These are phyloP conservation scores for Crotalus tigris DNA, from an alignment of 2,113 vertebrate species.

Conservation along the genomic window DNA sequence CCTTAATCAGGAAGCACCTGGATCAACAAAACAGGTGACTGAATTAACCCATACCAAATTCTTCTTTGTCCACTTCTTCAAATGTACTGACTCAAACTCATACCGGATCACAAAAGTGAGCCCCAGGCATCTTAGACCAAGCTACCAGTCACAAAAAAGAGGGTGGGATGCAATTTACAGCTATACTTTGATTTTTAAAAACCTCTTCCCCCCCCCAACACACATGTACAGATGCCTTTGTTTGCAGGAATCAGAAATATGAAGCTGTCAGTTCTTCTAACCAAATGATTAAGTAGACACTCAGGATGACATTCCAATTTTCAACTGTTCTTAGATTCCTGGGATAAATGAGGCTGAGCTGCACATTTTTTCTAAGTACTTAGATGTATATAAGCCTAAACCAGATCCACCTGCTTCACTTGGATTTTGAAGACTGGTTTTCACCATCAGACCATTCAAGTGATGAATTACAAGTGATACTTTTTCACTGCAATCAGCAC, in stretches of 20 bases:
- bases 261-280: not conserved
- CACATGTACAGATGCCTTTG: not conserved
- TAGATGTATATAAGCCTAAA: not conserved
- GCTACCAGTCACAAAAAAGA: not conserved
- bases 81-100: not conserved
- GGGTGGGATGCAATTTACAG: not conserved
- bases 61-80: not conserved
- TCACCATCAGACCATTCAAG: constrained; percentile 19
- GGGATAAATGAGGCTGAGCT: not conserved
- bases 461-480: constrained; percentile 22
- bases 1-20: not conserved
- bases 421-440: constrained; percentile 30
- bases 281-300: not conserved
- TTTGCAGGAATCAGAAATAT: not conserved
- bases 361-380: not conserved
- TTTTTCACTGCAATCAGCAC: not conserved
- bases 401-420: constrained; percentile 4
- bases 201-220: not conserved
- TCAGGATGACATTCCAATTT: not conserved
- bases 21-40: not conserved
- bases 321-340: not conserved
- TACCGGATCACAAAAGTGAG: not conserved
- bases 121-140: not conserved
- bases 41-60: not conserved
- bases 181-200: not conserved